Base-by-base conservation (phyloP, 2,797 vertebrate species). In the Sebastes hopkinsi region DNA sequence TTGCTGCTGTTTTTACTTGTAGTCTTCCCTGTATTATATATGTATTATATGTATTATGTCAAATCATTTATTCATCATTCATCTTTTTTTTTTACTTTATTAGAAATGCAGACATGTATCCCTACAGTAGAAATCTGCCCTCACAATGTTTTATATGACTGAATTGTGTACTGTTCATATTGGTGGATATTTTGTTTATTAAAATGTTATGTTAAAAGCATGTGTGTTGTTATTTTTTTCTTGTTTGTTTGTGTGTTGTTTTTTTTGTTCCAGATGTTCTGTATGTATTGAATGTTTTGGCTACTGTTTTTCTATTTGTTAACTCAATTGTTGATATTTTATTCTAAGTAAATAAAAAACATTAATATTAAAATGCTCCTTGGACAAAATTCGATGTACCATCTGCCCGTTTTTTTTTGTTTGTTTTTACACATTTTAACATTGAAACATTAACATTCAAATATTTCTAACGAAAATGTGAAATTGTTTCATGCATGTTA, bases 291-390 rank as follows among this genome's bases (percentile, higher is more conserved):
- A 52, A 73, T 64, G 10, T 61, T 81, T 73, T 67, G n/a, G 3
- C 9, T 16, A 3, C 3, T 58, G 1, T 18, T 58, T 71, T 67
- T 67, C 18, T 36, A 27, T 55, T 67, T 75, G 4, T 78, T 56
- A 13, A 46, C 56, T 38, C 22, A 42, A 34, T 29, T 59, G 59
- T 77, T 67, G 29, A 22, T 77, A 16, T 75, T 54, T 72, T 66
- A 66, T 54, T 64, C 5, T 5, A n/a, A 67, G 23, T 61, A 46
- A 67, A 83, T 79, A 55, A 55, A 62, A 62, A 85, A 79, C 22
- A 54, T 77, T 50, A 56, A 68, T 75, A 90, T 89, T 83, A 78
- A 88, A 87, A 75, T 86, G 32, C 7, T 67, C 22, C 22, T 20
- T 81, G 62, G 60, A 81, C 20, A 72, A 77, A 82, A 80, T 56